Base-by-base conservation (phyloP, 2,113 vertebrate species). In the Pangasianodon hypophthalmus region DNA sequence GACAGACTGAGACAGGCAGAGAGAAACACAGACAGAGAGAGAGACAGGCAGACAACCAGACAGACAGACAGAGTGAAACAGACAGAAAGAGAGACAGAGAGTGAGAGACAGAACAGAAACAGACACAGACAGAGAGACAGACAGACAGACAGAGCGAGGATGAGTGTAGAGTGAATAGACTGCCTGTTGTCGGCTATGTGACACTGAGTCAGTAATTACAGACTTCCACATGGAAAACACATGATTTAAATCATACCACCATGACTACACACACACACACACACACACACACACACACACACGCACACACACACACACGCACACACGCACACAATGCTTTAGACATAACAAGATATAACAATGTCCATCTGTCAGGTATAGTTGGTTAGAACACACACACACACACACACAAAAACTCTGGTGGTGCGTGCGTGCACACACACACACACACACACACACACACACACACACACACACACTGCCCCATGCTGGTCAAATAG, bases 171-270 rank as follows among this genome's bases (percentile, higher is more conserved):
- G 2, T 64, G 60, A 69, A 67, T n/a, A 67, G 46, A 19, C 0
- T 58, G 58, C 26, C 1, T 3, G 14, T 11, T 29, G 37, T 85
- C 14, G 48, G 60, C 84, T 37, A 6, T 69, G 44, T 69, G 84
- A 85, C 60, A 50, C 24, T 85, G 84, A 85, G 14, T 85, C 60
- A 67, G 44, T 32, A 85, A 67, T 69, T 67, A 67, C 41, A 85
- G 37, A 64, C 10, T 56, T 58, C 14, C 14, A 24, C 3, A 19
- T 84, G n/a, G 6, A 82, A 56, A 84, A 21, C 52, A 41, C 54
- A 32, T 54, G 50, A 52, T 80, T 13, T 80, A 1, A 82, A 37
- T 83, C 50, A 37, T 83, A 56, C 11, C 50, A 19, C 1, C 9
- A 56, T 56, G 29, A 79, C 75, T 9, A 81, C 29, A n/a, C 80